Evolutionary conservation across 1,140 invertebrate species (phyloP), one percentile per base, ranked within the genome.

Genomic region (Saccostrea glomerata): DNA sequence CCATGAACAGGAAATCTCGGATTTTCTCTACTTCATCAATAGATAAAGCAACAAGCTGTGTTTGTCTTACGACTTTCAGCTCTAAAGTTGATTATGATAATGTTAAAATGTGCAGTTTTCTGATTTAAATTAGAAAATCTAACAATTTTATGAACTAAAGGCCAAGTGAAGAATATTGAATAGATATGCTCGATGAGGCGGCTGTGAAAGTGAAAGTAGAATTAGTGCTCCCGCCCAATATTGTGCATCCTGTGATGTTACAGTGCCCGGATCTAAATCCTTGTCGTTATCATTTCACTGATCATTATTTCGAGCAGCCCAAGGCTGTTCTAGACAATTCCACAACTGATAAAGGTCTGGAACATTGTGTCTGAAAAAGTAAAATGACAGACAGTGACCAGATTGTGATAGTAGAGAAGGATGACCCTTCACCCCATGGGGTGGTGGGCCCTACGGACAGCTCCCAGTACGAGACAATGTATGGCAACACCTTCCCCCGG

Each of bases 401-500:
- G 30, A 87, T 82, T 56, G 73, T 82, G 66, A 87, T 87, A 17
- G 70, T 87, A 25, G 86, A 77, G n/a, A 87, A 82, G 25, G 77
- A 82, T 12, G 86, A 82, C 17, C 40, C 25, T 20, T 11, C 36
- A 13, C 30, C 20, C 13, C 54, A 70, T 15, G 47, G 20, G 60
- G 2, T 15, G n/a, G n/a, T 30, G 15, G n/a, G 58, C 47, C 20
- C 66, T 58, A 85, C 40, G 17, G 82, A 54, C n/a, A 87, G 66
- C 55, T 55, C 15, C 6, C 36, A 77, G 12, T 90, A 92, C 54
- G 58, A 86, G 36, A 91, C 91, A 5, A 85, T 86, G 13, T 92
- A 86, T 84, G 90, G 90, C 25, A 94, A 94, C 73, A 89, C 23
- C n/a, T 93, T 93, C 60, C 86, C 91, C 0, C 90, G 91, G 55